phyloP scores from a whole-genome alignment of 2,888 invertebrate species.

The Hemistola chrysoprasaria region DNA sequence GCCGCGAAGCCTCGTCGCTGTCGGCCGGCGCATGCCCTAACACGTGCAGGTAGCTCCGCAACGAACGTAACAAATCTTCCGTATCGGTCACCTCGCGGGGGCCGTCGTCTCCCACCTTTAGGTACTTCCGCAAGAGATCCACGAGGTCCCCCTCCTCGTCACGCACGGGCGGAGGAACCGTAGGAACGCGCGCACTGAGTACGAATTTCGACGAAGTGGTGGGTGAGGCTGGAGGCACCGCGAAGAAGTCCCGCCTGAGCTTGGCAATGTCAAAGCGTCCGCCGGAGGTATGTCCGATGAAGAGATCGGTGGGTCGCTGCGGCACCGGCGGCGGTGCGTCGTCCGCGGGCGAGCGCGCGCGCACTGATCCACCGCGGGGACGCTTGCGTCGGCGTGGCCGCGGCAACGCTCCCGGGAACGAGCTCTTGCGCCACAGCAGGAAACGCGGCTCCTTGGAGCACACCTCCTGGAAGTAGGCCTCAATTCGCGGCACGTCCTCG shows the following conservation, averaged over 20 bases:
- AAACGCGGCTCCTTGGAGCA: conserved; percentile 90
- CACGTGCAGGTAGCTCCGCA: conserved; percentile 81
- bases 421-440: conserved; percentile 91
- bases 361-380: conserved; percentile 85
- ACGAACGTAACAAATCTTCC: conserved; percentile 84
- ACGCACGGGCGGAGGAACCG: conserved; percentile 44
- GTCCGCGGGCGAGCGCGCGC: conserved; percentile 85
- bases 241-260: conserved; percentile 85
- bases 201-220: conserved; percentile 37
- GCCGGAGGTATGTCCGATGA: conserved; percentile 77
- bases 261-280: conserved; percentile 87
- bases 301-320: conserved; percentile 71
- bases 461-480: conserved; percentile 92
- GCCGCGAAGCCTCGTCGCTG: conserved; percentile 59
- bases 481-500: conserved; percentile 91
- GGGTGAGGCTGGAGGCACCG: conserved; percentile 61
- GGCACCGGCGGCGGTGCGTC: conserved; percentile 76
- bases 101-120: conserved; percentile 82
- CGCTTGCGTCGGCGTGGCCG: conserved; percentile 80
- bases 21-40: conserved; percentile 58
- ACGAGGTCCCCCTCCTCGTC: conserved; percentile 82
- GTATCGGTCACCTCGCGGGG: conserved; percentile 75
- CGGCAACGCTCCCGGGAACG: conserved; percentile 88
- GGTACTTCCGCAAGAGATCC: conserved; percentile 85
- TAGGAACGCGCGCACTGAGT: conserved; percentile 32